phyloP scores from a whole-genome alignment of 2,797 vertebrate species.

The Intellagama lesueurii region DNA sequence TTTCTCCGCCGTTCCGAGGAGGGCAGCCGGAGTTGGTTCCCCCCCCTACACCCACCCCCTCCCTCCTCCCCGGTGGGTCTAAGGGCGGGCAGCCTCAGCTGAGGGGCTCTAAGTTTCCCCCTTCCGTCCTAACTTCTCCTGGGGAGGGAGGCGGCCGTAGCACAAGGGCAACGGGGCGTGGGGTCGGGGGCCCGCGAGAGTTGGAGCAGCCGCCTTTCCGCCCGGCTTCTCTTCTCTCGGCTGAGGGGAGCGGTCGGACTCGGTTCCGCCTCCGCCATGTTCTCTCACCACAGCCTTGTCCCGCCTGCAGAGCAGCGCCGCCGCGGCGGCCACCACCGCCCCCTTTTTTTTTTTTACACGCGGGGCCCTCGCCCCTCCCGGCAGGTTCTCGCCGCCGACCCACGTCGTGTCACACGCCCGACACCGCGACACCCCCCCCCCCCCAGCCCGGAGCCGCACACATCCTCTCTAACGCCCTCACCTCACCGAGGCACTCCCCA shows the following conservation, averaged over 20 bases:
- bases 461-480: background rate
- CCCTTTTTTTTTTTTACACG: background rate
- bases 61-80: conserved; percentile 25
- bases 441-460: background rate
- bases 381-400: background rate
- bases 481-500: too few relatives aligned
- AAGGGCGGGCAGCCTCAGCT: background rate
- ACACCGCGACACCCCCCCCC: background rate
- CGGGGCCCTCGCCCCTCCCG: background rate
- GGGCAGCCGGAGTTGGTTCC: background rate
- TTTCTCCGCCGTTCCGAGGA: conserved; percentile 25
- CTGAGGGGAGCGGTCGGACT: conserved; percentile 63
- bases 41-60: background rate
- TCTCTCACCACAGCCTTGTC: conserved; percentile 64
- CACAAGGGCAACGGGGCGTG: background rate
- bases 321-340: background rate
- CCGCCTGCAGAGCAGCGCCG: conserved; percentile 62
- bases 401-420: too few relatives aligned
- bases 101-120: conserved; percentile 12
- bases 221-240: conserved; percentile 8
- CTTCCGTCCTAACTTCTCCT: conserved; percentile 32
- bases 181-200: background rate
- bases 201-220: background rate
- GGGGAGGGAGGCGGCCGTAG: background rate
- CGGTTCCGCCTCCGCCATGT: conserved; percentile 79